These are phyloP conservation scores for Hylyphantes graminicola DNA, from an alignment of 1,140 invertebrate species.

Conservation along the genomic window DNA sequence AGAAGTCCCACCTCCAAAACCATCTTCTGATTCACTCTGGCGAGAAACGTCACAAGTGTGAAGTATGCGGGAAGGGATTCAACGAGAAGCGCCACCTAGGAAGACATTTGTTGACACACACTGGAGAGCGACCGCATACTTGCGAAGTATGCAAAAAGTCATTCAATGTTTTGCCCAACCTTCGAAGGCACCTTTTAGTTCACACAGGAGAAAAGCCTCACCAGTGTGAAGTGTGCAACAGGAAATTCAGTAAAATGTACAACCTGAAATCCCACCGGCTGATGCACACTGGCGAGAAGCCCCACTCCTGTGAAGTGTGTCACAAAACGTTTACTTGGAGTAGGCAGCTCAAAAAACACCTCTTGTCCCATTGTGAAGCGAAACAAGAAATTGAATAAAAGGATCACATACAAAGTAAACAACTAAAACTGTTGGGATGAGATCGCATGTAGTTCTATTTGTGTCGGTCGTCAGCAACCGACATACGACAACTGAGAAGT, in stretches of 20 bases:
- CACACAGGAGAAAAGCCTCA: constrained; percentile 99
- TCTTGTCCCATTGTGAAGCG: constrained; percentile 67
- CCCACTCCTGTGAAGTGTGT: constrained; percentile 63
- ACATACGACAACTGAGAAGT: too few species aligned
- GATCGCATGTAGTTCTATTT: too few species aligned
- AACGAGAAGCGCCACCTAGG: constrained; percentile 79
- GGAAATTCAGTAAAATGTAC: constrained; percentile 67
- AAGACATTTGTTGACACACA: constrained; percentile 80
- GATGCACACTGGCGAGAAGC: constrained; percentile 63
- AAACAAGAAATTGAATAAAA: constrained; percentile 19
- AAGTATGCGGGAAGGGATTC: constrained; percentile 78
- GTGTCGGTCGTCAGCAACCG: too few species aligned
- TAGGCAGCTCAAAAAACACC: constrained; percentile 66
- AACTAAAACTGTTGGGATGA: too few species aligned
- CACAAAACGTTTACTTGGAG: constrained; percentile 61
- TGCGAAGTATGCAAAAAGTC: constrained; percentile 88
- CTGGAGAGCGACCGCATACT: constrained; percentile 87
- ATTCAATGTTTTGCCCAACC: constrained; percentile 73
- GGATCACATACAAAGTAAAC: too few species aligned
- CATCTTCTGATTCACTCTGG: too few species aligned
- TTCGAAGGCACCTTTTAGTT: constrained; percentile 86
- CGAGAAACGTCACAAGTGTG: constrained; percentile 56
- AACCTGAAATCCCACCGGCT: constrained; percentile 66
- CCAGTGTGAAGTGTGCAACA: constrained; percentile 66
- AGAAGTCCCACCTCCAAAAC: too few species aligned